Evolutionary conservation across 2,113 vertebrate genomes (phyloP).

Genomic region (Syrmaticus mikado): DNA sequence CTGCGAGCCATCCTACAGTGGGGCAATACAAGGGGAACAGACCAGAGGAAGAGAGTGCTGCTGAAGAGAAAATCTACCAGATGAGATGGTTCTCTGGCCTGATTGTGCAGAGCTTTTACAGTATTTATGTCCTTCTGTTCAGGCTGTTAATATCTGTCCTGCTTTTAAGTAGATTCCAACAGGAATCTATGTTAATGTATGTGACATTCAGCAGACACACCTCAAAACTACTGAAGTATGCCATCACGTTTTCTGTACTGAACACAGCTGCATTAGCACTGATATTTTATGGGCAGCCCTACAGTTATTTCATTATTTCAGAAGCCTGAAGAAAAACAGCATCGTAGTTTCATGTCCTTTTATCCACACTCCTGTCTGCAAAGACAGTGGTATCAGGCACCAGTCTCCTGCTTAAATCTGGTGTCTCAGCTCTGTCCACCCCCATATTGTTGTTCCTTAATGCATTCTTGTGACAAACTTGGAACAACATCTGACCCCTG

Average conservation of each 20-base stretch:
- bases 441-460: neutral
- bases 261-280: neutral
- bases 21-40: neutral
- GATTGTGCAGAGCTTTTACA: neutral
- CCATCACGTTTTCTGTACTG: neutral
- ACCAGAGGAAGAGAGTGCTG: fast-evolving
- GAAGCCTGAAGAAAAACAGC: conserved; percentile 29
- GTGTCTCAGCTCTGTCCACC: neutral
- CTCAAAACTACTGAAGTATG: neutral
- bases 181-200: neutral
- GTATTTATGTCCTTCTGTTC: neutral
- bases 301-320: neutral
- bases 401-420: conserved; percentile 18
- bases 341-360: neutral
- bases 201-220: neutral
- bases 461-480: conserved; percentile 62
- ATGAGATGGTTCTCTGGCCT: neutral
- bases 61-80: neutral
- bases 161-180: neutral
- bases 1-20: neutral
- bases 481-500: conserved; percentile 52
- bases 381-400: conserved; percentile 7
- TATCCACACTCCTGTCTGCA: neutral
- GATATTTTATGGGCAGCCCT: neutral
- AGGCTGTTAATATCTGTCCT: neutral